phyloP scores from a whole-genome alignment of 1,140 invertebrate genomes.

The Diorhabda sublineata region DNA sequence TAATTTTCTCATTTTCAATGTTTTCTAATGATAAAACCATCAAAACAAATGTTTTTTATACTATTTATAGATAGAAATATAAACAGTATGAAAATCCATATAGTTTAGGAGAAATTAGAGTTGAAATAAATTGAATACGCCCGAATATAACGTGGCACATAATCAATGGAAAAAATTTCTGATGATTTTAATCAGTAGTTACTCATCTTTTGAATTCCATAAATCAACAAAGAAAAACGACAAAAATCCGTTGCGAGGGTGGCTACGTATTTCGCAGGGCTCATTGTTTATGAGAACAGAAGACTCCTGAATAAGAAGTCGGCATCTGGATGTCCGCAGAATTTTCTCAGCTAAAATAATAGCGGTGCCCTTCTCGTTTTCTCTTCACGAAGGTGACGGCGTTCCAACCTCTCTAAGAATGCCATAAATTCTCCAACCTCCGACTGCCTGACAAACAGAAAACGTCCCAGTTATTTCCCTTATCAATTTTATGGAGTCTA shows the following conservation, averaged over 20 bases:
- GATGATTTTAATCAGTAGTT: not conserved
- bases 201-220: constrained; percentile 5
- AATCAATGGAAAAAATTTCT: not conserved
- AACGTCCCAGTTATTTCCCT: constrained; percentile 32
- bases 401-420: constrained; percentile 32
- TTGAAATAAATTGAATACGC: too few species aligned
- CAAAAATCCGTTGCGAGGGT: not conserved
- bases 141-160: too few species aligned
- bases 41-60: too few species aligned
- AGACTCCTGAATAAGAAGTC: constrained; percentile 10
- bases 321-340: constrained; percentile 36
- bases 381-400: constrained; percentile 34
- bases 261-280: constrained; percentile 11
- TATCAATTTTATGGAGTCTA: constrained; percentile 32
- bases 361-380: constrained; percentile 30
- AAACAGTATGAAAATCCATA: too few species aligned
- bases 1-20: too few species aligned
- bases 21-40: too few species aligned
- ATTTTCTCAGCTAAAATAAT: constrained; percentile 38
- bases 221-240: constrained; percentile 10
- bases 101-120: too few species aligned
- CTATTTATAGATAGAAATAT: too few species aligned
- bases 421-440: constrained; percentile 33
- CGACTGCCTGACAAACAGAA: constrained; percentile 26
- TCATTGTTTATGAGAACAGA: constrained; percentile 6